Evolutionary conservation across 2,113 vertebrate genomes (phyloP).

Genomic region (Nycticebus coucang): DNA sequence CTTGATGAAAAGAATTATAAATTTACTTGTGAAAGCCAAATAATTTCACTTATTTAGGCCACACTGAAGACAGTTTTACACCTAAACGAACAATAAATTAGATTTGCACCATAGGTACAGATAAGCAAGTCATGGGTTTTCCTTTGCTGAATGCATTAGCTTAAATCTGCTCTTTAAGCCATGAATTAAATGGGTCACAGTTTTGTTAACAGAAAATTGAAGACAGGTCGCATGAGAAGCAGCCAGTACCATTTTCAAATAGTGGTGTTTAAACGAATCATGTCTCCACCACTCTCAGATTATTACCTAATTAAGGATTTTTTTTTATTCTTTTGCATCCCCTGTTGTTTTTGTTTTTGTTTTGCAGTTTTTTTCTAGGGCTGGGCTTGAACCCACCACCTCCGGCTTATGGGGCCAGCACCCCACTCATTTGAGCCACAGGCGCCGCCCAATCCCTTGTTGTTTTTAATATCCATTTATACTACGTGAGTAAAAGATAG

Average conservation of each 20-base stretch:
- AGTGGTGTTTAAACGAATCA: background rate
- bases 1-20: background rate
- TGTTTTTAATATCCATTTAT: background rate
- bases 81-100: slow-evolving; percentile 3
- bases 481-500: background rate
- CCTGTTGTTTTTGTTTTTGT: background rate
- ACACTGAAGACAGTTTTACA: background rate
- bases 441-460: too few species aligned
- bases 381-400: too few species aligned
- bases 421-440: too few species aligned
- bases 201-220: slow-evolving; percentile 2
- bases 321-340: background rate
- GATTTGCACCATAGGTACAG: slow-evolving; percentile 5
- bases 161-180: slow-evolving; percentile 11
- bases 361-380: too few species aligned
- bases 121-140: background rate
- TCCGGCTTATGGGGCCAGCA: too few species aligned
- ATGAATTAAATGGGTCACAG: background rate
- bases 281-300: background rate
- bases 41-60: background rate
- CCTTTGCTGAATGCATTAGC: background rate
- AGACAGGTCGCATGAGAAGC: background rate
- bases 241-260: background rate
- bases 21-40: background rate
- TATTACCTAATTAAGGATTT: background rate